Base-by-base conservation (phyloP, 2,888 invertebrate species). In the Sepioteuthis lessoniana region DNA sequence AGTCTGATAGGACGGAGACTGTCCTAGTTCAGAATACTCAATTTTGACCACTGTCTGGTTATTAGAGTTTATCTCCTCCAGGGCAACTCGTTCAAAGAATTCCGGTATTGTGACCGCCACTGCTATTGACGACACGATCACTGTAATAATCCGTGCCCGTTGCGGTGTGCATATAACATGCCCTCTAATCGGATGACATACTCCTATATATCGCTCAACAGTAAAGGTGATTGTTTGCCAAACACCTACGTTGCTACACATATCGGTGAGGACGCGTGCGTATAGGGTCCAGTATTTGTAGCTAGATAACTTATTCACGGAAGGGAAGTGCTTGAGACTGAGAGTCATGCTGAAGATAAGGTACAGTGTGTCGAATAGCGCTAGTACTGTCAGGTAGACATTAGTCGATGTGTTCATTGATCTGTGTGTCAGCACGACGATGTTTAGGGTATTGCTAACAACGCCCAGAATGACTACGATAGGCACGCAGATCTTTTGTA, bases 211-310 rank as follows among this genome's bases (percentile, higher is more conserved):
- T 94, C 98, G 97, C 97, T 98, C 98, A 94, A 98, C 97, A 38
- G 98, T 98, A 96, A 98, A 98, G 94, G 98, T 98, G 47, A 98
- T 98, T 50, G 98, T 98, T 95, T 98, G 97, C 98, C 98, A 98
- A 93, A 98, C 98, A 91, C 98, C 98, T 46, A 98, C 98, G 96
- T 98, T 98, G 96, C 97, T 97, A 94, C 95, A 98, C 90, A 98
- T 98, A 97, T 98, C 98, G 60, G 98, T 98, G 37, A 98, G 97
- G 98, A 98, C 98, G 97, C 95, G 98, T 97, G 90, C 98, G 42
- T 95, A 95, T 60, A 95, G 96, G 94, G 94, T 95, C 96, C 98
- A 98, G 97, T 98, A 98, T 60, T 97, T 96, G 95, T 97, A 97
- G 94, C 97, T 97, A 90, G 95, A 95, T 94, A 97, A 97, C 94